Percentiles rank a stretch among this genome's conserved stretches.
These are phyloP conservation scores for Venusia cambrica DNA, from an alignment of 2,888 invertebrate species.

Conservation along the genomic window DNA sequence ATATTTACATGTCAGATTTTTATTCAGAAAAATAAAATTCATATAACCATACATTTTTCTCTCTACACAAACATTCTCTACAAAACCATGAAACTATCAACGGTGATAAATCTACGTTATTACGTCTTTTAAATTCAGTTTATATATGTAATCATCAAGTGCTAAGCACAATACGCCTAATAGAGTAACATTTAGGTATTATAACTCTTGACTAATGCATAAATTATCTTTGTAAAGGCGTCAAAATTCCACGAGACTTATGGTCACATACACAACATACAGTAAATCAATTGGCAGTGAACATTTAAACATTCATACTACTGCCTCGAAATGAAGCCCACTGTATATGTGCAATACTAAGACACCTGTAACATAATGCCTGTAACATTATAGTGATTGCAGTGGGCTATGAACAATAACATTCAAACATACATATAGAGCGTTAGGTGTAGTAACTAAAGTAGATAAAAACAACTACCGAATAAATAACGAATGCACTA, in stretches of 20 bases:
- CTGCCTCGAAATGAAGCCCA: constrained; percentile 31
- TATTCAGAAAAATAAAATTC: constrained; percentile 56
- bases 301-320: constrained; percentile 36
- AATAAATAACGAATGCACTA: constrained; percentile 65
- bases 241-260: constrained; percentile 42
- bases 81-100: constrained; percentile 52
- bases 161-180: constrained; percentile 14
- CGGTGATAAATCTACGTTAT: constrained; percentile 45
- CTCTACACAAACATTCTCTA: constrained; percentile 51
- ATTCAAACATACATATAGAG: too few species aligned
- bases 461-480: constrained; percentile 48
- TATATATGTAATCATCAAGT: constrained; percentile 6
- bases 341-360: too few species aligned
- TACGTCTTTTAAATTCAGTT: constrained; percentile 45
- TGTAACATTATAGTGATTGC: constrained; percentile 2
- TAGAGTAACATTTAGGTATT: constrained; percentile 23
- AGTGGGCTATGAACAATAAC: too few species aligned
- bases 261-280: constrained; percentile 55
- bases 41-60: constrained; percentile 43
- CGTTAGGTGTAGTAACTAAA: constrained; percentile 38
- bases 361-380: neutral
- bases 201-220: constrained; percentile 23
- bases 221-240: constrained; percentile 36
- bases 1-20: too few species aligned
- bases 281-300: constrained; percentile 71